Conservation (phyloP, 1,140 invertebrate species). For the Zaprionus gabonicus region DNA sequence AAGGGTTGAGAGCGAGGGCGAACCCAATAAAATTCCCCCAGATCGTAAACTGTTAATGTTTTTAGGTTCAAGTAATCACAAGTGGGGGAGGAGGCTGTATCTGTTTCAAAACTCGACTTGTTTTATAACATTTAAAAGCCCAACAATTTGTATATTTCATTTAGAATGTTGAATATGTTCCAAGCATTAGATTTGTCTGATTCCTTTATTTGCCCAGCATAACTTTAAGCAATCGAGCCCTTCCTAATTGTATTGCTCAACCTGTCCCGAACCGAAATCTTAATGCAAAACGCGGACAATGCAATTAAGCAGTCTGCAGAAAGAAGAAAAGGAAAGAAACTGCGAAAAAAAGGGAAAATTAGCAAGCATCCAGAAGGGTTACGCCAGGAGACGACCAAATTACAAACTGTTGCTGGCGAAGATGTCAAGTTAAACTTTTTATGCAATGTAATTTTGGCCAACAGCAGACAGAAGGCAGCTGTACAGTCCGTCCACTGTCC, state of each 20-base stretch:
- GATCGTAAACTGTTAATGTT: constrained; percentile 62
- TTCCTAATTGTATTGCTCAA: neutral
- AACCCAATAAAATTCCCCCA: constrained; percentile 61
- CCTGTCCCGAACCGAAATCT: constrained; percentile 38
- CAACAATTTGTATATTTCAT: constrained; percentile 26
- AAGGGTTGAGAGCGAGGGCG: constrained; percentile 44
- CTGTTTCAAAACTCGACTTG: constrained; percentile 29
- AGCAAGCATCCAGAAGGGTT: constrained; percentile 58
- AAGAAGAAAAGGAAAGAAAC: constrained; percentile 55
- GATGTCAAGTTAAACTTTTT: constrained; percentile 81
- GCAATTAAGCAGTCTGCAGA: constrained; percentile 77
- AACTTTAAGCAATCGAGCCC: neutral
- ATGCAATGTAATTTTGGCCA: constrained; percentile 56
- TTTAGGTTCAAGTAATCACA: constrained; percentile 51
- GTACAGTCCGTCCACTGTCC: constrained; percentile 38
- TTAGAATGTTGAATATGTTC: neutral
- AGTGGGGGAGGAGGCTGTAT: constrained; percentile 11
- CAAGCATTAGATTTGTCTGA: neutral
- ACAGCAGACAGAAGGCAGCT: constrained; percentile 62
- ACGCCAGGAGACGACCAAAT: constrained; percentile 53
- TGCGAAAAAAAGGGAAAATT: constrained; percentile 48
- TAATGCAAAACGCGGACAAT: constrained; percentile 69
- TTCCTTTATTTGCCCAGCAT: neutral
- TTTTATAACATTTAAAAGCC: constrained; percentile 18
- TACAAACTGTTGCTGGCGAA: constrained; percentile 73